A percentile compares a stretch with the other conserved stretches of the same genome.
Conservation (phyloP, 2,888 invertebrate genomes). For the Allygus modestus region DNA sequence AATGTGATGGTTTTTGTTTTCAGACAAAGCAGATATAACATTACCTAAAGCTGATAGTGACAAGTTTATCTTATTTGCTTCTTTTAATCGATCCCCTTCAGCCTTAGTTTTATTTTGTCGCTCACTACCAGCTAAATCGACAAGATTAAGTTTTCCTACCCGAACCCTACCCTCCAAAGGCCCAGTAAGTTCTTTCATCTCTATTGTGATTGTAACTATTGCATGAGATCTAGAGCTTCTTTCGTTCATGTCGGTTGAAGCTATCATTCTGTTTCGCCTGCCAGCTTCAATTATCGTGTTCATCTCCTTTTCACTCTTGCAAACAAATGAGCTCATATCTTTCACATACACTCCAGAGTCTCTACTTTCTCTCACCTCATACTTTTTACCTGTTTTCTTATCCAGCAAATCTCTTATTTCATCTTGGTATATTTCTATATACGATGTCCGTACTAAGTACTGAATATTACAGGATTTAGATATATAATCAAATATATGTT, state of each 20-base stretch:
- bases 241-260: constrained; percentile 98
- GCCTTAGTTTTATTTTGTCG: constrained; percentile 97
- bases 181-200: constrained; percentile 84
- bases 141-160: constrained; percentile 94
- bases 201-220: constrained; percentile 98
- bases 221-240: constrained; percentile 99
- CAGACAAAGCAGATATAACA: constrained; percentile 97
- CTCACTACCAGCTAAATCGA: constrained; percentile 99
- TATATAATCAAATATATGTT: constrained; percentile 98
- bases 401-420: constrained; percentile 80
- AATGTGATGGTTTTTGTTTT: constrained; percentile 94
- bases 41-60: constrained; percentile 98
- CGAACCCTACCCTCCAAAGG: constrained; percentile 74
- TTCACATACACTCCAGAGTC: constrained; percentile 96
- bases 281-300: constrained; percentile 94
- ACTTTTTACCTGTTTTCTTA: constrained; percentile 82
- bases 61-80: constrained; percentile 98
- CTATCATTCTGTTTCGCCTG: constrained; percentile 96
- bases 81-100: constrained; percentile 91
- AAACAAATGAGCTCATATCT: constrained; percentile 95
- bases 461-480: constrained; percentile 93
- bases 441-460: constrained; percentile 97
- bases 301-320: constrained; percentile 97
- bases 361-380: constrained; percentile 86
- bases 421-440: constrained; percentile 97